These are phyloP conservation scores for Podargus strigoides DNA, from an alignment of 2,797 vertebrate genomes.

Conservation along the genomic window DNA sequence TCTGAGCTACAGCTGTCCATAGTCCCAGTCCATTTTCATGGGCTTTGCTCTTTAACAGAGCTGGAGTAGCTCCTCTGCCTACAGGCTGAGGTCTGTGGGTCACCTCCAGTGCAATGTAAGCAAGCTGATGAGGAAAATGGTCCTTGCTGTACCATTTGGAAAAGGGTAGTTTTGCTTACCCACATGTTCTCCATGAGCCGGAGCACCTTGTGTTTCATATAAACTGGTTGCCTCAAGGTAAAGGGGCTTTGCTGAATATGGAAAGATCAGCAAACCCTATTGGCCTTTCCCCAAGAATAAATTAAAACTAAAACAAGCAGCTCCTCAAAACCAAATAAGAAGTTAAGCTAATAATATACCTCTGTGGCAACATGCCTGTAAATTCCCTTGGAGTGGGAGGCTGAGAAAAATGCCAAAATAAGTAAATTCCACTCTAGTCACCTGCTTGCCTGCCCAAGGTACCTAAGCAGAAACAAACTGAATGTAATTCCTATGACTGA, in stretches of 20 bases:
- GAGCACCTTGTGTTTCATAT: not conserved
- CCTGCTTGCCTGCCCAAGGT: not conserved
- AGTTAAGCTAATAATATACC: not conserved
- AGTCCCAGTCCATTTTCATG: not conserved
- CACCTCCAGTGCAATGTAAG: not conserved
- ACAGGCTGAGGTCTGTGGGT: not conserved
- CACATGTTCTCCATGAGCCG: not conserved
- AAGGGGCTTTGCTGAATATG: not conserved
- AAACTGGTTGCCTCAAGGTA: not conserved
- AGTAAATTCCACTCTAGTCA: constrained; percentile 1
- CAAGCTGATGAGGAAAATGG: not conserved
- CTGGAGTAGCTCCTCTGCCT: not conserved
- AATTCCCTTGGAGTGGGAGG: not conserved
- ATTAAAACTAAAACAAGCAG: not conserved
- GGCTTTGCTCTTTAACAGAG: not conserved
- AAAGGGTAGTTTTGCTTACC: not conserved
- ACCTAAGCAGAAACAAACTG: not conserved
- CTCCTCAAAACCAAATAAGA: not conserved
- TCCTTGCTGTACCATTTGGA: not conserved
- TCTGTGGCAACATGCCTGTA: not conserved
- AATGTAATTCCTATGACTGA: not conserved
- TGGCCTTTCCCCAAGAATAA: not conserved
- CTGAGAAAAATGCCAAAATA: constrained; percentile 14
- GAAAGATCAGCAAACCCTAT: not conserved
- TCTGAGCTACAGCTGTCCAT: not conserved